phyloP scores from a whole-genome alignment of 2,113 vertebrate genomes.

The Mesitornis unicolor region DNA sequence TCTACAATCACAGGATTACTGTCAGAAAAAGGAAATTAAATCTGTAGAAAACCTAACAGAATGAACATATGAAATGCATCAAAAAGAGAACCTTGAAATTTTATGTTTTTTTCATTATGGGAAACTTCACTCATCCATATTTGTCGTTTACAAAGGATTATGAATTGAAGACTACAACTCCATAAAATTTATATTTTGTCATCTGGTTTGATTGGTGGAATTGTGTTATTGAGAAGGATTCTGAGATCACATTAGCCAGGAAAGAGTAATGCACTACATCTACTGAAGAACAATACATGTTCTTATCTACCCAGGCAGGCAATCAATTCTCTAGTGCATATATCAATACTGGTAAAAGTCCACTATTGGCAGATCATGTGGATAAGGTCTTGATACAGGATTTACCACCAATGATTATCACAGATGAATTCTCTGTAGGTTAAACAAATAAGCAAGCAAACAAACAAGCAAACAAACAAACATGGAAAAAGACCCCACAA shows the following conservation, averaged over 20 bases:
- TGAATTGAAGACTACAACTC: conserved; percentile 71
- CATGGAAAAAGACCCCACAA: neutral
- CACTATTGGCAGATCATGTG: conserved; percentile 42
- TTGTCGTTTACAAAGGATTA: conserved; percentile 70
- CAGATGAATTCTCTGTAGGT: conserved; percentile 1
- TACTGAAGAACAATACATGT: conserved; percentile 56
- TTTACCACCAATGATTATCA: conserved; percentile 21
- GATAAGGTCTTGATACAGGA: conserved; percentile 48
- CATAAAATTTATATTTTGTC: conserved; percentile 73
- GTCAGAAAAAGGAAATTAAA: conserved; percentile 49
- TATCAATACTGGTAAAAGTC: conserved; percentile 43
- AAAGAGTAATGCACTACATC: conserved; percentile 60
- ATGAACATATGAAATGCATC: conserved; percentile 33
- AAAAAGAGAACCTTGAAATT: conserved; percentile 46
- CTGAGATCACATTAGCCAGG: conserved; percentile 51
- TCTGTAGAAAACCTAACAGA: conserved; percentile 22
- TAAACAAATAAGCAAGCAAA: conserved; percentile 26
- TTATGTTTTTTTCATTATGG: conserved; percentile 57
- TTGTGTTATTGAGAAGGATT: conserved; percentile 64
- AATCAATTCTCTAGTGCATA: conserved; percentile 59
- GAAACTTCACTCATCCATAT: conserved; percentile 55
- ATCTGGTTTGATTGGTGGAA: conserved; percentile 67
- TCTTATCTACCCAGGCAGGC: conserved; percentile 58
- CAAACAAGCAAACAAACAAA: neutral
- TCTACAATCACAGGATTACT: conserved; percentile 41